phyloP scores from a whole-genome alignment of 2,888 invertebrate genomes.

The Argynnis bischoffii region DNA sequence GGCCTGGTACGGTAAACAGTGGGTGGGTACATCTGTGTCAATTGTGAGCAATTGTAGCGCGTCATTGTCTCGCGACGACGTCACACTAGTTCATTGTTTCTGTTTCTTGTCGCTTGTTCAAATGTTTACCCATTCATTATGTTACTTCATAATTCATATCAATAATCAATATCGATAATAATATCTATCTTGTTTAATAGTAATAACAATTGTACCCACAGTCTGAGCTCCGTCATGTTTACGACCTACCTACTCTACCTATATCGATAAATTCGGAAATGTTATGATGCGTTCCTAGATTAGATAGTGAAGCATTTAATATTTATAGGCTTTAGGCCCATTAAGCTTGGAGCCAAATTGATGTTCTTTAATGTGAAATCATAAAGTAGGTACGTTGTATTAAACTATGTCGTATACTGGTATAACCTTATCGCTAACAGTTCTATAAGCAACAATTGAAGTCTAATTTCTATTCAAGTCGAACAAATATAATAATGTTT shows the following conservation, averaged over 20 bases:
- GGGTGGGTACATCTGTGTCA: slow-evolving; percentile 47
- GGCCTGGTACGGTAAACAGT: slow-evolving; percentile 15
- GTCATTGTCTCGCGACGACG: slow-evolving; percentile 32
- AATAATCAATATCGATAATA: slow-evolving; percentile 49
- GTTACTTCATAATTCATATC: slow-evolving; percentile 34
- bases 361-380: slow-evolving; percentile 19
- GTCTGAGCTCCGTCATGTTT: slow-evolving; percentile 21
- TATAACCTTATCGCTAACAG: slow-evolving; percentile 14
- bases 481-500: slow-evolving; percentile 47
- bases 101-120: slow-evolving; percentile 27
- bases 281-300: slow-evolving; percentile 30
- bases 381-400: slow-evolving; percentile 9
- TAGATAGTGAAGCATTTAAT: slow-evolving; percentile 30
- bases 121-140: slow-evolving; percentile 37
- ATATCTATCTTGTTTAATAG: slow-evolving; percentile 20
- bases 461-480: slow-evolving; percentile 41
- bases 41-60: slow-evolving; percentile 41
- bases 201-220: slow-evolving; percentile 8
- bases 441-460: slow-evolving; percentile 40
- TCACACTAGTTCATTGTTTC: slow-evolving; percentile 33
- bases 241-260: slow-evolving; percentile 27
- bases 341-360: slow-evolving; percentile 23
- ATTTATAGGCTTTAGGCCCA: slow-evolving; percentile 21
- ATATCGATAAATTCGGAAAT: slow-evolving; percentile 31
- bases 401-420: not conserved